Evolutionary conservation across 2,888 invertebrate species (phyloP), one percentile per base, ranked within the genome.

Genomic region (Pristionchus mayeri): DNA sequence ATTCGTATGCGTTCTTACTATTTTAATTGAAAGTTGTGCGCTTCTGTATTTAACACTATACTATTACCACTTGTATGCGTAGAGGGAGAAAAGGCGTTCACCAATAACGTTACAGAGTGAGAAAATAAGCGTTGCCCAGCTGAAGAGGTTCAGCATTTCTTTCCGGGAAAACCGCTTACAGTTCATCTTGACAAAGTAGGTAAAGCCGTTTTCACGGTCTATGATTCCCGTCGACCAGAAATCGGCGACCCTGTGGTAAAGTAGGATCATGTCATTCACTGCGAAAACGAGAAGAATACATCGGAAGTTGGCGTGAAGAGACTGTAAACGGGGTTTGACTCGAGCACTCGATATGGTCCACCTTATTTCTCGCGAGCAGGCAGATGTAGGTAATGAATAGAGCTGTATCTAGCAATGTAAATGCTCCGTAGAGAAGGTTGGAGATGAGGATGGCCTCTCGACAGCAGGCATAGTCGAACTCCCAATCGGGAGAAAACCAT

Each of bases 301-400:
- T 30, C 71, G 71, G 24, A 71, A 71, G 40, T 71, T 71, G 71
- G 24, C 71, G 7, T 71, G 71, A n/a, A 71, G 37, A 24, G 71
- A 24, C 71, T 71, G 40, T 40, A 71, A 71, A n/a, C n/a, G n/a
- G 7, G n/a, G 40, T 11, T n/a, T 40, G 3, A n/a, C 34, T 18
- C 0, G 34, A 13, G 44, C 44, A 44, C 54, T 54, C 54, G 21
- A 54, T 13, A 54, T 54, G 13, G 44, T 44, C 54, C 4, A 71
- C 71, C 71, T 71, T 44, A 44, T 71, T 71, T n/a, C 71, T 21
- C 0, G 18, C 37, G n/a, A 71, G 40, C n/a, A 71, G 40, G 4
- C 40, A 44, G 18, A 71, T 71, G 71, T 71, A 71, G 24, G 40
- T n/a, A 3, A 44, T 6, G 40, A 71, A 71, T 11, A 44, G n/a